A percentile compares a stretch with the other conserved stretches of the same genome.
phyloP scores from a whole-genome alignment of 1,140 invertebrate species.

The Heterodera carotae region DNA sequence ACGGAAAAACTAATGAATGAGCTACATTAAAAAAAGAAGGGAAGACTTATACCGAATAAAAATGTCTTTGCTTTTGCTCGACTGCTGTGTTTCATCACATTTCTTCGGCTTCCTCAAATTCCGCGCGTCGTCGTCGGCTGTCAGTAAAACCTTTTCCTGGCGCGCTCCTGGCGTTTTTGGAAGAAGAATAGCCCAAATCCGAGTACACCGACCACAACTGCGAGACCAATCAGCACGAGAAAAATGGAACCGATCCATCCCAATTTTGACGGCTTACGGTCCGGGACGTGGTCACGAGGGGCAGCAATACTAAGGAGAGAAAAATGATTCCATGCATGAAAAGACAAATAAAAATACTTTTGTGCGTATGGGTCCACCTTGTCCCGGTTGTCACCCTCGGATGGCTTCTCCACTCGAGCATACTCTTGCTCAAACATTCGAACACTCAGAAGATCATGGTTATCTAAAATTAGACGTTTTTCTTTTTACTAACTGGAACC shows the following conservation, averaged over 20 bases:
- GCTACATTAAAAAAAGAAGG: too few species aligned
- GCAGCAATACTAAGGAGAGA: conserved; percentile 42
- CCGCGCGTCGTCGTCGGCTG: neutral
- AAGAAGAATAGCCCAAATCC: conserved; percentile 57
- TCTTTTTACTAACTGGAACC: too few species aligned
- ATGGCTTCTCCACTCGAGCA: conserved; percentile 56
- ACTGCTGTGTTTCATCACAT: neutral
- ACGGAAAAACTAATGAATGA: too few species aligned
- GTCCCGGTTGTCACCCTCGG: conserved; percentile 48
- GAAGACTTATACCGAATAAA: too few species aligned
- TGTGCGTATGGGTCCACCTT: conserved; percentile 58
- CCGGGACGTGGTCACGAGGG: conserved; percentile 60
- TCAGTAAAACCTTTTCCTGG: conserved; percentile 61
- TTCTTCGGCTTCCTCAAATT: neutral
- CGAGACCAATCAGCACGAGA: conserved; percentile 58
- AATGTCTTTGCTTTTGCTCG: neutral
- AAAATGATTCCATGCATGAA: too few species aligned
- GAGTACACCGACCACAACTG: conserved; percentile 55
- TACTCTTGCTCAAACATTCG: conserved; percentile 65
- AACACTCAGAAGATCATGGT: conserved; percentile 89
- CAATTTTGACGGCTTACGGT: conserved; percentile 60
- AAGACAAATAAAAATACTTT: conserved; percentile 26
- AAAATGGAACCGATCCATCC: conserved; percentile 59
- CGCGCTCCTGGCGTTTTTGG: conserved; percentile 55
- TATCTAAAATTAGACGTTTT: conserved; percentile 71